phyloP scores from a whole-genome alignment of 2,113 vertebrate genomes.

The Sapayoa aenigma region DNA sequence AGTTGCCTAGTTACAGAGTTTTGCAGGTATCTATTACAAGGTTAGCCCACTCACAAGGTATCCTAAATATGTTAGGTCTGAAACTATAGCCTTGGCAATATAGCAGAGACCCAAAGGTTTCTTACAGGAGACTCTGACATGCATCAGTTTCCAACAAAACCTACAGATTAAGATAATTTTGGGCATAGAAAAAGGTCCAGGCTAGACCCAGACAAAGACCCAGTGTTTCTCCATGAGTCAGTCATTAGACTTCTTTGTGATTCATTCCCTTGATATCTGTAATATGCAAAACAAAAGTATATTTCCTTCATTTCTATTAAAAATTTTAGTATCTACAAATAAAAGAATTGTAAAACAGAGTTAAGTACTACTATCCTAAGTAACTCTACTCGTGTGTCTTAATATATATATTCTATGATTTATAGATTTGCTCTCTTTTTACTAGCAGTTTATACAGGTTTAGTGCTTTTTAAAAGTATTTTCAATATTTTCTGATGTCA shows the following conservation, averaged over 20 bases:
- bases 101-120: not conserved
- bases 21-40: constrained; percentile 8
- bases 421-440: not conserved
- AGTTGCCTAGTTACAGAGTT: constrained; percentile 35
- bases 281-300: not conserved
- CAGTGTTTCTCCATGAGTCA: not conserved
- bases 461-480: not conserved
- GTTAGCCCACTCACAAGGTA: not conserved
- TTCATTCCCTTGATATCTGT: not conserved
- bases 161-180: not conserved
- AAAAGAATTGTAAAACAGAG: not conserved
- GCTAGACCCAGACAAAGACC: not conserved
- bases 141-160: not conserved
- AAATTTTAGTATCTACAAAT: not conserved
- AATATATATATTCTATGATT: not conserved
- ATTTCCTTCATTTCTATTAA: not conserved
- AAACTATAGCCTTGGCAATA: constrained; percentile 3
- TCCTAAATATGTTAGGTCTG: not conserved
- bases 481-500: not conserved
- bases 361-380: not conserved
- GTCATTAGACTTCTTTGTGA: not conserved
- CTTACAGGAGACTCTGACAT: not conserved
- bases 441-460: not conserved
- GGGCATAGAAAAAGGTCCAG: not conserved
- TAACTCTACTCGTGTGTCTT: not conserved